These are phyloP conservation scores for Siderastrea radians DNA, from an alignment of 92 coral and sea anemone species.

Conservation along the genomic window DNA sequence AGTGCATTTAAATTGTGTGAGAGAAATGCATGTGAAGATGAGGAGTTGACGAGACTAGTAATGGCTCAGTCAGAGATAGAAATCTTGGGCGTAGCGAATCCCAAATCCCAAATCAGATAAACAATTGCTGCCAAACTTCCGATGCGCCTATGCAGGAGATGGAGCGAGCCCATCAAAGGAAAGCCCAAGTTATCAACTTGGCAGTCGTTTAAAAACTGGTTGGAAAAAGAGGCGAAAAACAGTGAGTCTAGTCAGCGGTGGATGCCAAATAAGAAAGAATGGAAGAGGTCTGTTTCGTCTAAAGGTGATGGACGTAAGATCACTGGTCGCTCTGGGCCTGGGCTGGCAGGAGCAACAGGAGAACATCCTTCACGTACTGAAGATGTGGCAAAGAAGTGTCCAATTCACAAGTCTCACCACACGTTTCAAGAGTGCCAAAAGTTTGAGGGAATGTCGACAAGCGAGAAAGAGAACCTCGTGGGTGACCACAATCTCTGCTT, in stretches of 20 bases:
- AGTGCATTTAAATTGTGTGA: too few species aligned
- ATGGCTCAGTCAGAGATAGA: too few species aligned
- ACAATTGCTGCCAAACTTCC: slow-evolving; percentile 24
- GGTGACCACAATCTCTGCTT: slow-evolving; percentile 17
- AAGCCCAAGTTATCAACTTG: slow-evolving; percentile 24
- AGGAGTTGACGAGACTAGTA: too few species aligned
- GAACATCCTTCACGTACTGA: background rate
- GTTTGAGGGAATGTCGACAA: slow-evolving; percentile 9
- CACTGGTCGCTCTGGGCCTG: background rate
- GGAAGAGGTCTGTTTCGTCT: too few species aligned
- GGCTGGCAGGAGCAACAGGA: slow-evolving; percentile 1
- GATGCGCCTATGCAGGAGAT: slow-evolving; percentile 24
- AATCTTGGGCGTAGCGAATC: too few species aligned
- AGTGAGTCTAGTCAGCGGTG: slow-evolving; percentile 5
- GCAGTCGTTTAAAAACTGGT: slow-evolving; percentile 8
- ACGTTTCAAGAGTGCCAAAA: slow-evolving; percentile 7
- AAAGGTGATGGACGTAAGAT: too few species aligned
- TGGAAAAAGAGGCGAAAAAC: slow-evolving; percentile 9
- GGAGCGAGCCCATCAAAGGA: slow-evolving; percentile 12
- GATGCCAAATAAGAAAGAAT: too few species aligned
- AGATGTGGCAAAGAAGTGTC: background rate
- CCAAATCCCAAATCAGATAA: too few species aligned
- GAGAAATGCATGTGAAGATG: too few species aligned
- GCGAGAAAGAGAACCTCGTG: slow-evolving; percentile 25
- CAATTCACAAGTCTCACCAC: slow-evolving; percentile 4